Evolutionary conservation across 1,140 invertebrate species (phyloP).

Genomic region (Halesus radiatus): DNA sequence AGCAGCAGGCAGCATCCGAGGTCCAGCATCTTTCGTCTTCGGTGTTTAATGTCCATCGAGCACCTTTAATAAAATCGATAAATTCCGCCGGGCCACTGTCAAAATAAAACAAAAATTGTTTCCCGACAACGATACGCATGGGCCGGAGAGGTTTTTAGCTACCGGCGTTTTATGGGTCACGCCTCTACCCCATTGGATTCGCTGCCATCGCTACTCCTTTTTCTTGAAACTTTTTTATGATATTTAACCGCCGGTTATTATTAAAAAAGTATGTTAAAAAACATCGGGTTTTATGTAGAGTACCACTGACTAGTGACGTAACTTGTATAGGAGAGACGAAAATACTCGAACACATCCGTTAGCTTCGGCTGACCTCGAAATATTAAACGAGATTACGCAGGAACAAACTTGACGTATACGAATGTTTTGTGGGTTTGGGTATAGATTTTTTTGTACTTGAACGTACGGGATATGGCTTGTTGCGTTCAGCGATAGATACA

Average conservation of each 20-base stretch:
- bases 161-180: slow-evolving; percentile 57
- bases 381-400: too few relatives aligned
- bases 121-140: slow-evolving; percentile 54
- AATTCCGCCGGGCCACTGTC: slow-evolving; percentile 54
- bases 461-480: too few relatives aligned
- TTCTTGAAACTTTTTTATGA: slow-evolving; percentile 11
- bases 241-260: background rate
- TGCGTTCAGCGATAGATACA: too few relatives aligned
- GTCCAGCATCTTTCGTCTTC: background rate
- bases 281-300: too few relatives aligned
- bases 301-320: too few relatives aligned
- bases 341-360: too few relatives aligned
- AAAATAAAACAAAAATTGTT: slow-evolving; percentile 54
- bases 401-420: too few relatives aligned
- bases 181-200: slow-evolving; percentile 39
- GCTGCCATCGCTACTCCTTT: slow-evolving; percentile 19
- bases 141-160: slow-evolving; percentile 56
- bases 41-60: slow-evolving; percentile 47
- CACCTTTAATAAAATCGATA: slow-evolving; percentile 51
- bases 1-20: background rate
- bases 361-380: too few relatives aligned
- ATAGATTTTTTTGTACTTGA: too few relatives aligned
- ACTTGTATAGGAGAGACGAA: too few relatives aligned
- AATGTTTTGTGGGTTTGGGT: too few relatives aligned
- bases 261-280: too few relatives aligned